Conservation (phyloP, 2,797 vertebrate genomes). For the Myotis myotis region DNA sequence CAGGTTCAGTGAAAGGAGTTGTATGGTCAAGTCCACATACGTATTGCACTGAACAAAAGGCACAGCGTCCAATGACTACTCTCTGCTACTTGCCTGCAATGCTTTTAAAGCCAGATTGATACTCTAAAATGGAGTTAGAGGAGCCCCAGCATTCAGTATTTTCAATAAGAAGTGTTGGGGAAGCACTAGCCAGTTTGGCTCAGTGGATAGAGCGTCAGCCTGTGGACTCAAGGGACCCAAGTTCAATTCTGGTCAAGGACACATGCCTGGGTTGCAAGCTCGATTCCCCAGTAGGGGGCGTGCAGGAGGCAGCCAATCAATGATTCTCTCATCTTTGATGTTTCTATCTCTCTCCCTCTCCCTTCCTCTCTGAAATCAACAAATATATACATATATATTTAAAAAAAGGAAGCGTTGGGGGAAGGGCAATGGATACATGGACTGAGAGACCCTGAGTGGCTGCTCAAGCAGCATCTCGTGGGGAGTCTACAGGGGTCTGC, state of each 20-base stretch:
- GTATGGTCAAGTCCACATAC: background rate
- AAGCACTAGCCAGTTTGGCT: too few species aligned
- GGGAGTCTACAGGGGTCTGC: background rate
- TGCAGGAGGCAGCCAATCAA: too few species aligned
- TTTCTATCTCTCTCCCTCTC: too few species aligned
- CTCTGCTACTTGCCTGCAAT: background rate
- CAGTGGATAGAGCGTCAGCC: too few species aligned
- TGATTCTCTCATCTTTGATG: too few species aligned
- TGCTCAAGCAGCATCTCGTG: background rate
- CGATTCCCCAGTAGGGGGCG: too few species aligned
- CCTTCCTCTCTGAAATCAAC: too few species aligned
- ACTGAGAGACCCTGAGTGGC: background rate
- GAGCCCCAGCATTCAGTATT: background rate
- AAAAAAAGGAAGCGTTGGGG: background rate
- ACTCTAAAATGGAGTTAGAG: background rate
- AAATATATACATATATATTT: too few species aligned
- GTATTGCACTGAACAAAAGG: background rate
- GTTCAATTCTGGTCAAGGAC: too few species aligned
- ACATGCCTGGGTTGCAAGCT: too few species aligned
- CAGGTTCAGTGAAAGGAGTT: background rate
- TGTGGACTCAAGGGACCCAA: too few species aligned
- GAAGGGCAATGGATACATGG: background rate
- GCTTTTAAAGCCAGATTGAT: background rate
- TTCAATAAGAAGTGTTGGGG: background rate
- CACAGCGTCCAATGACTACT: background rate